Evolutionary conservation across 2,113 vertebrate species (phyloP), one percentile per base, ranked within the genome.

Genomic region (Perca fluviatilis): DNA sequence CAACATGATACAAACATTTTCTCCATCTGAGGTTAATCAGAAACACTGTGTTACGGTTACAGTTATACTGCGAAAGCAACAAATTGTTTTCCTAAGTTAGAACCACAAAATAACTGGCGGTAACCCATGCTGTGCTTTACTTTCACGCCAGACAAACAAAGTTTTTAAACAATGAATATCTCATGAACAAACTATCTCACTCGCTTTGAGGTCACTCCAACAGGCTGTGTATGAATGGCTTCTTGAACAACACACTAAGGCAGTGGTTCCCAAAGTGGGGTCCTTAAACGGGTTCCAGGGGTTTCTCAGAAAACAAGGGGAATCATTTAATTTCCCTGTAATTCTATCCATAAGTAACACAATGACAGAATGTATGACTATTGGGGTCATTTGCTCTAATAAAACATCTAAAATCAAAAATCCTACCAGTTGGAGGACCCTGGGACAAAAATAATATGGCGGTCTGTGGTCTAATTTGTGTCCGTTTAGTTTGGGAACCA

Each of bases 121-220:
- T 19, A 47, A 56, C 14, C 8, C 60, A 49, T 69, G 21, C 5
- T 25, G 18, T 18, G 47, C 25, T 77, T 33, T 3, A 21, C 13
- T 67, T 43, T 25, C 1, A 46, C 47, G 57, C 56, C 40, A 67
- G 70, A 40, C 10, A 15, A 27, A 73, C 43, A 33, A 74, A 43
- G 49, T n/a, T 18, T 36, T 60, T 11, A 8, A 66, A 78, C 40
- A 33, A 60, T 9, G 0, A 53, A 53, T 30, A 53, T 36, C 46
- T 71, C 33, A 2, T 16, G 23, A n/a, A 79, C 7, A 77, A 86
- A 72, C 18, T 5, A 64, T 60, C 23, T 57, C 40, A 51, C 14
- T 75, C 56, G 25, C 49, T 79, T 49, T 75, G 69, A 75, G 65
- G 5, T 16, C 18, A 10, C 47, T 80, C 50, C 25, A 77, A 14